Percentiles rank a stretch among this genome's conserved stretches.
Conservation (phyloP, 2,888 invertebrate species). For the Hirtodrosophila duncani region DNA sequence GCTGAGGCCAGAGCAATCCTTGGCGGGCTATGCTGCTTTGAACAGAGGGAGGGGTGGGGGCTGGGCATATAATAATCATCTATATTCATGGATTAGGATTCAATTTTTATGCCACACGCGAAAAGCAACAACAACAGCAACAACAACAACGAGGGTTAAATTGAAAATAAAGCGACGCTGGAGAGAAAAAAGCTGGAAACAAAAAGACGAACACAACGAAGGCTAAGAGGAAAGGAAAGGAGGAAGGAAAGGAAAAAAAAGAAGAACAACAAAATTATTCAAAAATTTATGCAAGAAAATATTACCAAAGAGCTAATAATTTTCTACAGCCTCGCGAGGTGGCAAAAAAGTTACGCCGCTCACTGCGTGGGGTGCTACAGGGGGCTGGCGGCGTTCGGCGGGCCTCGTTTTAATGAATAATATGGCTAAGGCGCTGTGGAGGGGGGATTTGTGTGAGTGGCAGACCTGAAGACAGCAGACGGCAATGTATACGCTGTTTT, state of each 20-base stretch:
- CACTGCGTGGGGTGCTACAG: conserved; percentile 43
- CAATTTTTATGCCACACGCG: conserved; percentile 76
- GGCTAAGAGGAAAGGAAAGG: not conserved
- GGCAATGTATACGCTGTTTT: too few relatives aligned
- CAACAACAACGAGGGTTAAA: conserved; percentile 67
- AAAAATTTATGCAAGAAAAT: conserved; percentile 74
- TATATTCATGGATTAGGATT: conserved; percentile 79
- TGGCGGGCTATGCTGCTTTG: too few relatives aligned
- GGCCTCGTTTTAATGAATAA: conserved; percentile 75
- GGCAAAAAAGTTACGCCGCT: too few relatives aligned
- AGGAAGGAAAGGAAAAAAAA: conserved; percentile 1
- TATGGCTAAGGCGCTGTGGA: conserved; percentile 58
- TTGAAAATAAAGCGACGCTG: conserved; percentile 59
- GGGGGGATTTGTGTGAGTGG: not conserved
- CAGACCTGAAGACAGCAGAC: not conserved
- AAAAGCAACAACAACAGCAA: conserved; percentile 30
- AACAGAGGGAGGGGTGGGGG: conserved; percentile 8
- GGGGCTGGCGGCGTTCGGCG: conserved; percentile 9
- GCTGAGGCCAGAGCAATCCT: conserved; percentile 27
- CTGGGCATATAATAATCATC: conserved; percentile 77
- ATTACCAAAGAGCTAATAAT: conserved; percentile 77
- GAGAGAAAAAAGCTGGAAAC: conserved; percentile 4
- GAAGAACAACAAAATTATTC: conserved; percentile 52
- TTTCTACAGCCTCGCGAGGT: conserved; percentile 58
- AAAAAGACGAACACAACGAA: not conserved